Base-by-base conservation (phyloP, 2,888 invertebrate genomes). In the Ernsta delagoae region DNA sequence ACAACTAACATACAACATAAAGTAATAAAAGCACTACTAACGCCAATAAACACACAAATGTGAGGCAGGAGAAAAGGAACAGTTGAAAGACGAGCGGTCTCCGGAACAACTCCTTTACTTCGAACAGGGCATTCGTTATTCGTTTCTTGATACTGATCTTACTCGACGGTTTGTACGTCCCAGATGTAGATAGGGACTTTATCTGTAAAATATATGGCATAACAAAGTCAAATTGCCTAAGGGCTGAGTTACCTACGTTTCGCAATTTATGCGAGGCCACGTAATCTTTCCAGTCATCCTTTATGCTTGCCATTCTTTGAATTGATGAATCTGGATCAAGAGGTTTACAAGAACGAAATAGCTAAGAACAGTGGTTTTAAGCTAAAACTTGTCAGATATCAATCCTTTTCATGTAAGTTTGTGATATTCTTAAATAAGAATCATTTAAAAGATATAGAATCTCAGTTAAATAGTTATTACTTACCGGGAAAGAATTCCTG, bases 401-500 rank as follows among this genome's bases (percentile, higher is more conserved):
- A 24, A 24, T 24, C 3, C 24, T 24, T 24, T n/a, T 24, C 24
- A 24, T 24, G 1, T 24, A 24, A 24, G n/a, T n/a, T n/a, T n/a
- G n/a, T n/a, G n/a, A n/a, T n/a, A n/a, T n/a, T n/a, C n/a, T n/a
- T n/a, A n/a, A n/a, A n/a, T n/a, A n/a, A n/a, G n/a, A n/a, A 24
- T 31, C 31, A 31, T 3, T 31, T 4, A 31, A 31, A 31, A 31
- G 2, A 31, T 31, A 3, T 31, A 1, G 16, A 39, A 39, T 5
- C 39, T 7, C 39, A 39, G 8, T 9, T 43, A 36, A 36, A 36
- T n/a, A n/a, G n/a, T n/a, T 4, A 31, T 54, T 24, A 24, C 81
- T 79, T 75, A 88, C 87, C 12, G 85, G 84, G 76, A 86, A 87
- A 0, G 78, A 74, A 8, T 83, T 78, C 69, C 73, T 77, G 3